Evolutionary conservation across 2,113 vertebrate genomes (phyloP), one percentile per base, ranked within the genome.

Genomic region (Probosciger aterrimus): DNA sequence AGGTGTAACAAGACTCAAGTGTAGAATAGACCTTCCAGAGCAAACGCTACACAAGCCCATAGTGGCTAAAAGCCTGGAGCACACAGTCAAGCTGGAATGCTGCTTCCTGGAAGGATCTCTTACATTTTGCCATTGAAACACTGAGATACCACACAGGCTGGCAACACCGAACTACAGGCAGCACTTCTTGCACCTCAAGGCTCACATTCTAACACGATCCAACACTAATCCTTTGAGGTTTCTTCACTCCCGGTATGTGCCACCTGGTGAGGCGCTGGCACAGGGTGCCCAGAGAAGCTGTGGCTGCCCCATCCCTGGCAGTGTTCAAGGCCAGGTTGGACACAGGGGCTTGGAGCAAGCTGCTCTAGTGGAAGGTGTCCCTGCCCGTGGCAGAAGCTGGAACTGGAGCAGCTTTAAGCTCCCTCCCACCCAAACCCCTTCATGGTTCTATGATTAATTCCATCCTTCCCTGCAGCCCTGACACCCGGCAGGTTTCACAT

Each of bases 401-500:
- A 59, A 20, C 33, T n/a, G 55, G 9, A 59, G 33, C 20, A 23
- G 57, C 20, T 59, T 59, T 59, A 59, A 59, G 20, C 20, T 59
- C 55, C 55, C 55, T 59, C 33, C 33, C 57, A 59, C 57, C 13
- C 57, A 59, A 59, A 59, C 23, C 14, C 20, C 57, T 59, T n/a
- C 33, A n/a, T n/a, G 55, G 20, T 23, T n/a, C 55, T n/a, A 23
- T n/a, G 55, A 59, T n/a, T 59, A n/a, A 59, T n/a, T 59, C 55
- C 55, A 59, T 7, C 53, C 16, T 25, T 31, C 52, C 33, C 33
- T 3, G 2, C 9, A 33, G 15, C 6, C 31, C 17, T n/a, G 6
- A 24, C 33, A 28, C 35, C 7, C 0, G 2, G 7, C 14, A 46
- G n/a, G 11, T 17, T 25, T 35, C 6, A 0, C 10, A 6, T 6